Evolutionary conservation across 2,888 invertebrate genomes (phyloP).

Genomic region (Idaea dimidiata): DNA sequence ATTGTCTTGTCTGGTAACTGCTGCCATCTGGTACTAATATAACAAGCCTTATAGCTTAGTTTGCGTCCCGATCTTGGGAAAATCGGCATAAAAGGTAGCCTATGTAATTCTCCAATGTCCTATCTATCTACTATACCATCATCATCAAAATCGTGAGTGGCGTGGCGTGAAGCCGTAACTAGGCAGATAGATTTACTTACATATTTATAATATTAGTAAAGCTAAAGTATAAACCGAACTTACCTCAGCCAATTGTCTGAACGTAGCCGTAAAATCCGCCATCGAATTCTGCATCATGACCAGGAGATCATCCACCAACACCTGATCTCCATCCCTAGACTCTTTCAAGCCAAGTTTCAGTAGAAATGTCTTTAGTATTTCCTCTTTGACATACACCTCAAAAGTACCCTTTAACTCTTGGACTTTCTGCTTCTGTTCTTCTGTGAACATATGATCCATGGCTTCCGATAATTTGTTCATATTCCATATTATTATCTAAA

Average conservation of each 20-base stretch:
- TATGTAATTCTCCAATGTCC: too few species aligned
- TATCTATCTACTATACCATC: too few species aligned
- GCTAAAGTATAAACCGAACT: background rate
- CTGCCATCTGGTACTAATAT: too few species aligned
- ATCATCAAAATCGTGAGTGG: too few species aligned
- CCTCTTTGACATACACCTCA: slow-evolving; percentile 50
- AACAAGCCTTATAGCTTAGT: too few species aligned
- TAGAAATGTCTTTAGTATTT: slow-evolving; percentile 54
- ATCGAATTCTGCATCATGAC: slow-evolving; percentile 55
- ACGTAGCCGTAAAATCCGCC: slow-evolving; percentile 66
- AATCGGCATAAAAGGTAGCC: too few species aligned
- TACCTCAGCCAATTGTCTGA: slow-evolving; percentile 67
- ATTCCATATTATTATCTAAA: slow-evolving; percentile 79
- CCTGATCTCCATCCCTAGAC: slow-evolving; percentile 52
- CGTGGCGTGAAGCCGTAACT: too few species aligned
- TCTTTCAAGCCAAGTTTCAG: slow-evolving; percentile 50
- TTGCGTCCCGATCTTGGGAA: too few species aligned
- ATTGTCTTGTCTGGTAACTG: too few species aligned
- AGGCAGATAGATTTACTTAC: too few species aligned
- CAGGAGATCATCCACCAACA: slow-evolving; percentile 49
- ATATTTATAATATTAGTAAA: too few species aligned
- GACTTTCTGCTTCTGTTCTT: slow-evolving; percentile 51
- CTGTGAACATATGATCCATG: slow-evolving; percentile 51
- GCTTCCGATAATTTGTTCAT: slow-evolving; percentile 80
- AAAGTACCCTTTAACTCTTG: slow-evolving; percentile 43